Evolutionary conservation across 2,888 invertebrate genomes (phyloP).

Genomic region (Amblyjoppa fuscipennis): DNA sequence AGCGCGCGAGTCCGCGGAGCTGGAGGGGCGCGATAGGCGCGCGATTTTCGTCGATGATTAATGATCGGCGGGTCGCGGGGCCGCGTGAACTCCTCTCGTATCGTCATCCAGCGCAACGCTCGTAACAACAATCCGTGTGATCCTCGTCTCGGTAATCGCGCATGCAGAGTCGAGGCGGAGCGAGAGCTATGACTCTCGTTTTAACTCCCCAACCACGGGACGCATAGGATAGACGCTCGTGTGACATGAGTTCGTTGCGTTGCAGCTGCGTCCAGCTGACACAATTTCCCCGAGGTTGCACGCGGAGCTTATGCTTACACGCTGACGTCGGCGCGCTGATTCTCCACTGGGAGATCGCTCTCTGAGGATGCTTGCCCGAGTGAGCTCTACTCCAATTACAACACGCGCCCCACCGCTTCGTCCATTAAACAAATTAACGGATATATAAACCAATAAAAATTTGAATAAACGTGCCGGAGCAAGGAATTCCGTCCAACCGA

Average conservation of each 20-base stretch:
- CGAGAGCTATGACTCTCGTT: conserved; percentile 7
- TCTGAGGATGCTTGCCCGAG: neutral
- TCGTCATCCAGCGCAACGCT: conserved; percentile 44
- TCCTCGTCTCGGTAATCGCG: conserved; percentile 40
- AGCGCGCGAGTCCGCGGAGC: conserved; percentile 16
- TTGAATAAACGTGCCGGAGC: neutral
- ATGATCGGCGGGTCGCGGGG: conserved; percentile 58
- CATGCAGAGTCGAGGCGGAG: conserved; percentile 5
- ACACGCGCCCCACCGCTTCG: conserved; percentile 28
- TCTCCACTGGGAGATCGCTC: conserved; percentile 61
- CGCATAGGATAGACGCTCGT: neutral
- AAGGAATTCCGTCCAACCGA: neutral
- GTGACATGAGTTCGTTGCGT: conserved; percentile 42
- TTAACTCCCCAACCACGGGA: neutral
- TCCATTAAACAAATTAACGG: neutral
- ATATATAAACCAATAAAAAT: conserved; percentile 9
- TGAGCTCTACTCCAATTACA: conserved; percentile 51
- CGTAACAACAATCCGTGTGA: conserved; percentile 32
- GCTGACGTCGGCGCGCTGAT: conserved; percentile 35
- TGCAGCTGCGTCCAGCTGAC: conserved; percentile 71
- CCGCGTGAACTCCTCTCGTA: conserved; percentile 57
- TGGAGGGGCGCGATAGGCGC: conserved; percentile 1
- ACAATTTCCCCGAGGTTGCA: conserved; percentile 66
- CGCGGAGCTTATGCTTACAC: conserved; percentile 18
- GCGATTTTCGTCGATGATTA: conserved; percentile 50